A percentile compares a stretch with the other conserved stretches of the same genome.
Conservation (phyloP, 2,113 vertebrate species). For the Spilogale gracilis region DNA sequence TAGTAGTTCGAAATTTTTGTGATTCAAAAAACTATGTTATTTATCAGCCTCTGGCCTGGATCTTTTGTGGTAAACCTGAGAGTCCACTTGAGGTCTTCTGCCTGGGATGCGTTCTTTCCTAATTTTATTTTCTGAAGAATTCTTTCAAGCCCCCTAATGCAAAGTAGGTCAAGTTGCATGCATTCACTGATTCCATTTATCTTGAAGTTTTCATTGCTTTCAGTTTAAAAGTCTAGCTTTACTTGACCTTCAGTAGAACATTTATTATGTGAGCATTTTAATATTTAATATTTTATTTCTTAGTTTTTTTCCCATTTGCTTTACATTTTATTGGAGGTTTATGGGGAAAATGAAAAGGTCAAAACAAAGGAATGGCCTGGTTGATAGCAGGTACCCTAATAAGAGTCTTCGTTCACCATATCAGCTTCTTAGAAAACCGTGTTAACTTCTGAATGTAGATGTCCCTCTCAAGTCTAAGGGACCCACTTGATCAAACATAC, state of each 20-base stretch:
- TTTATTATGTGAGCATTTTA: conserved; percentile 71
- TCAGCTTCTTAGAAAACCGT: conserved; percentile 56
- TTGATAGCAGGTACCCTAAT: conserved; percentile 40
- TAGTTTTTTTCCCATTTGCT: conserved; percentile 44
- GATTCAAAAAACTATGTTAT: not conserved
- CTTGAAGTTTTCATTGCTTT: conserved; percentile 41
- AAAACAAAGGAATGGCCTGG: conserved; percentile 26
- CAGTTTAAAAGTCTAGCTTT: conserved; percentile 57
- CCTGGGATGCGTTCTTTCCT: not conserved
- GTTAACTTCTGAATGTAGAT: conserved; percentile 51
- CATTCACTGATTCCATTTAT: conserved; percentile 25
- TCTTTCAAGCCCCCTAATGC: not conserved
- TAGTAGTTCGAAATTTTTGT: conserved; percentile 24
- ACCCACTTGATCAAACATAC: not conserved
- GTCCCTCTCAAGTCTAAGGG: not conserved
- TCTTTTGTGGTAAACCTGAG: not conserved
- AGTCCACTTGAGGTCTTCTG: not conserved
- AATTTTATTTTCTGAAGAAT: conserved; percentile 11
- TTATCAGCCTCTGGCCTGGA: not conserved
- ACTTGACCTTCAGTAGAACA: conserved; percentile 68
- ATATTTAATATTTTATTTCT: conserved; percentile 72
- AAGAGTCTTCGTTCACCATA: conserved; percentile 33
- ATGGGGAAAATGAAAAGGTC: conserved; percentile 52
- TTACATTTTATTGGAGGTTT: conserved; percentile 61
- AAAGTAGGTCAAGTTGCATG: conserved; percentile 30